Evolutionary conservation across 92 coral and sea anemone species (phyloP).

Genomic region (Palythoa heliodiscus): DNA sequence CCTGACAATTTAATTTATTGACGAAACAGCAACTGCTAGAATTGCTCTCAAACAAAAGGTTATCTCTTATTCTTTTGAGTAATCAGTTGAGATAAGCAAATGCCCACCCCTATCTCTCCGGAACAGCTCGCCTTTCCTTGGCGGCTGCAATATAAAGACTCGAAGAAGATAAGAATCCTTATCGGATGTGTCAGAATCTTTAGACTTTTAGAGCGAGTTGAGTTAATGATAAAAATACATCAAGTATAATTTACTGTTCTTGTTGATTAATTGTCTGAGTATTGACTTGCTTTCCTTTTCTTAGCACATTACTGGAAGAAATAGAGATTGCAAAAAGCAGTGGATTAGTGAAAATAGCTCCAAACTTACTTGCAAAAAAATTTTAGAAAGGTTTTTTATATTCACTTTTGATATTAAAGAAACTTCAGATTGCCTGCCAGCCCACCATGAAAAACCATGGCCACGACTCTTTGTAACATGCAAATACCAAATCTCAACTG

Average conservation of each 20-base stretch:
- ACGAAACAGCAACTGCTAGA: not conserved
- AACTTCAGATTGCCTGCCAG: not conserved
- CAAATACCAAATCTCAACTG: not conserved
- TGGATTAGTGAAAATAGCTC: not conserved
- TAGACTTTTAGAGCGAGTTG: not conserved
- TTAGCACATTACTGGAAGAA: not conserved
- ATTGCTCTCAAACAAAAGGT: not conserved
- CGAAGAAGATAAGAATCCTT: not conserved
- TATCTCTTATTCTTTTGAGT: not conserved
- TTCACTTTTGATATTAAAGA: not conserved
- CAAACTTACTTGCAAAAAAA: not conserved
- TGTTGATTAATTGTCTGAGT: not conserved
- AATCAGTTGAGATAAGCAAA: conserved; percentile 10
- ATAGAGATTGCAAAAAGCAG: not conserved
- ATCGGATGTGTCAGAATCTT: not conserved
- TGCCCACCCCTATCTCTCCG: not conserved
- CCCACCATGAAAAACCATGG: not conserved
- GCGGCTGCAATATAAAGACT: not conserved
- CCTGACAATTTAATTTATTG: not conserved
- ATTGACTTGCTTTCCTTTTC: not conserved
- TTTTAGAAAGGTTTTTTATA: no score
- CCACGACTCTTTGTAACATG: not conserved
- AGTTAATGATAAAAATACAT: not conserved
- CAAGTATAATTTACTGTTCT: not conserved
- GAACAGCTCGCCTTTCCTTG: not conserved